phyloP scores from a whole-genome alignment of 2,113 vertebrate genomes.

The Heptranchias perlo region DNA sequence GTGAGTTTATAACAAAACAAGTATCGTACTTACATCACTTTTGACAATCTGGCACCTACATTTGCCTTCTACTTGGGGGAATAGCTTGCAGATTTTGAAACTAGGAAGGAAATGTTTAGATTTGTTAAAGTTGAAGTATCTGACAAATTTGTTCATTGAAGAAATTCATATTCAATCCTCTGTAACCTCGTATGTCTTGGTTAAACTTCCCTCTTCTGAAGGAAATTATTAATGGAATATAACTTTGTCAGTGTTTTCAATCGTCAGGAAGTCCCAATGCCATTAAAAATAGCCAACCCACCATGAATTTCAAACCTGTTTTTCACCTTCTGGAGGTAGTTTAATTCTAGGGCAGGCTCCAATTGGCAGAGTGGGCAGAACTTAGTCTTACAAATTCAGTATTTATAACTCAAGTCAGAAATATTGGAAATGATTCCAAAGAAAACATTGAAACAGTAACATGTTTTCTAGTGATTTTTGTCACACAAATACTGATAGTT shows the following conservation, averaged over 20 bases:
- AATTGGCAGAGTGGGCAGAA: neutral
- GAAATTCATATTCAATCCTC: neutral
- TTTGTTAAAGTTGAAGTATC: slow-evolving; percentile 16
- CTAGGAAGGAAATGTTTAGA: neutral
- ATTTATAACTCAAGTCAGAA: neutral
- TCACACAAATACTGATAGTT: slow-evolving; percentile 14
- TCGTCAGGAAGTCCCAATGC: too few relatives aligned
- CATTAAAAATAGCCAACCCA: neutral
- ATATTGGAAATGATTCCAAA: neutral
- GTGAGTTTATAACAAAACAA: slow-evolving; percentile 15
- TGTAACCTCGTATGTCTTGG: neutral
- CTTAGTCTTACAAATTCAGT: neutral
- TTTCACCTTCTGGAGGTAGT: neutral
- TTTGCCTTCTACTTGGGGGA: neutral
- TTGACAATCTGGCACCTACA: slow-evolving; percentile 10
- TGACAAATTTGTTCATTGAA: neutral
- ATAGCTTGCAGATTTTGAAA: slow-evolving; percentile 3
- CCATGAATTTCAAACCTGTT: slow-evolving; percentile 4
- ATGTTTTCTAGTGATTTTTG: neutral
- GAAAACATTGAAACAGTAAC: neutral
- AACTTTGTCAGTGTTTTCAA: neutral
- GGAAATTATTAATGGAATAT: neutral
- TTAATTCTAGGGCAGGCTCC: neutral
- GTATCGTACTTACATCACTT: neutral
- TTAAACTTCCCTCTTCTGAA: neutral